Conservation (phyloP, 2,113 vertebrate genomes). For the Chlamydotis undulata region DNA sequence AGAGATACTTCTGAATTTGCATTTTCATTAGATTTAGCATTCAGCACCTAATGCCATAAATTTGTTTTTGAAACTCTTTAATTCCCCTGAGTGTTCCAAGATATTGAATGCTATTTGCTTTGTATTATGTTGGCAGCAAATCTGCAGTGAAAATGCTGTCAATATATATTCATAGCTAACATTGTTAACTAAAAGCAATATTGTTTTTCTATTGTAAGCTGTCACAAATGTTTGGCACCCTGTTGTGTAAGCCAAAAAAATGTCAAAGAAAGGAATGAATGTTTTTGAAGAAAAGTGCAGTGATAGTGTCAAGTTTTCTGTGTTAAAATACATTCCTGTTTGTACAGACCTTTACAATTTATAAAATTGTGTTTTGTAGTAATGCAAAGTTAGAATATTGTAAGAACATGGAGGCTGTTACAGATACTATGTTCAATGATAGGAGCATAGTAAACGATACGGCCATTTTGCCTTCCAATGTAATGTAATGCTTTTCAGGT, state of each 20-base stretch:
- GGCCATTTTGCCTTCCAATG: slow-evolving; percentile 17
- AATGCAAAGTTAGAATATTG: slow-evolving; percentile 44
- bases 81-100: slow-evolving; percentile 75
- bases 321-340: slow-evolving; percentile 50
- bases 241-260: slow-evolving; percentile 73
- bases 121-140: slow-evolving; percentile 79
- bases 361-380: slow-evolving; percentile 13
- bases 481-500: background rate
- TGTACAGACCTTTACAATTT: slow-evolving; percentile 29
- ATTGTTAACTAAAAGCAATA: slow-evolving; percentile 86
- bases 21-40: slow-evolving; percentile 81
- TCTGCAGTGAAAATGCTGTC: slow-evolving; percentile 80
- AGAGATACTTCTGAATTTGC: slow-evolving; percentile 71
- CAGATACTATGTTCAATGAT: background rate
- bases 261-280: slow-evolving; percentile 66
- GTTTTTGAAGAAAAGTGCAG: slow-evolving; percentile 53
- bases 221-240: slow-evolving; percentile 78
- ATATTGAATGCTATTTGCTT: slow-evolving; percentile 80
- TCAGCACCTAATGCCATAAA: slow-evolving; percentile 79
- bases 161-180: slow-evolving; percentile 84
- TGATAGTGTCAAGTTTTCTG: slow-evolving; percentile 66
- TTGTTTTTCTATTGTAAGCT: slow-evolving; percentile 82
- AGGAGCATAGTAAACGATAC: background rate
- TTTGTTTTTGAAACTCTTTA: slow-evolving; percentile 81
- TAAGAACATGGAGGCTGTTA: background rate